Conservation (phyloP, 2,113 vertebrate genomes). For the Cyanoliseus patagonus region DNA sequence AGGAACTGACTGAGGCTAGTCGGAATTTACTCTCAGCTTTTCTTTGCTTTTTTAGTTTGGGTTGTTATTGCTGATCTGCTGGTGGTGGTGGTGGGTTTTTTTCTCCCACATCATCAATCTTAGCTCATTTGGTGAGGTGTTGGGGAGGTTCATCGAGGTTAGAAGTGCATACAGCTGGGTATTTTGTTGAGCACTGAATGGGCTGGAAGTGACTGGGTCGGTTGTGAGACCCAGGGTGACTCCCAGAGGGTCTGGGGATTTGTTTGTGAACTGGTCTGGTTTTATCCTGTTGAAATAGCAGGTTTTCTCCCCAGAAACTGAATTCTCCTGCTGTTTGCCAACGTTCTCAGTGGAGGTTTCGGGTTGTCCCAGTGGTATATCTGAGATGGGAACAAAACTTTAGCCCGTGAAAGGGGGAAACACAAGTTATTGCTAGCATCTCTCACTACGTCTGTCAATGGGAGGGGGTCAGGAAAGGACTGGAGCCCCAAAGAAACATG, state of each 20-base stretch:
- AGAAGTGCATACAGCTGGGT: background rate
- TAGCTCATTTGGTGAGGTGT: slow-evolving; percentile 27
- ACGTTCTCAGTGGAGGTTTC: background rate
- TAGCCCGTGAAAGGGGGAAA: background rate
- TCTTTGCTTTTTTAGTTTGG: background rate
- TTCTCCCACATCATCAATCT: background rate
- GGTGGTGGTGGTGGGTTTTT: background rate
- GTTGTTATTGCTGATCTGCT: slow-evolving; percentile 1
- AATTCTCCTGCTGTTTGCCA: slow-evolving; percentile 17
- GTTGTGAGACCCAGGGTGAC: background rate
- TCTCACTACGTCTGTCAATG: background rate
- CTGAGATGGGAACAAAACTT: background rate
- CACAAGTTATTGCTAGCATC: background rate
- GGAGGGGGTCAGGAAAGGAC: background rate
- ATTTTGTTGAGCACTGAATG: background rate
- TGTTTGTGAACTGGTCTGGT: background rate
- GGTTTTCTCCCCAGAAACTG: background rate
- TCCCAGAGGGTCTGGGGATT: background rate
- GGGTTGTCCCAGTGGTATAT: background rate
- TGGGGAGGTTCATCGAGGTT: background rate
- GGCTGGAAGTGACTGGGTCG: background rate
- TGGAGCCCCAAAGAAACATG: slow-evolving; percentile 1
- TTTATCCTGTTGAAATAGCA: slow-evolving; percentile 5
- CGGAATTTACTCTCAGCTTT: slow-evolving; percentile 66
- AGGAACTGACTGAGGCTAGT: slow-evolving; percentile 79